Base-by-base conservation (phyloP, 2,888 invertebrate genomes). In the Stenchaetothrips biformis region DNA sequence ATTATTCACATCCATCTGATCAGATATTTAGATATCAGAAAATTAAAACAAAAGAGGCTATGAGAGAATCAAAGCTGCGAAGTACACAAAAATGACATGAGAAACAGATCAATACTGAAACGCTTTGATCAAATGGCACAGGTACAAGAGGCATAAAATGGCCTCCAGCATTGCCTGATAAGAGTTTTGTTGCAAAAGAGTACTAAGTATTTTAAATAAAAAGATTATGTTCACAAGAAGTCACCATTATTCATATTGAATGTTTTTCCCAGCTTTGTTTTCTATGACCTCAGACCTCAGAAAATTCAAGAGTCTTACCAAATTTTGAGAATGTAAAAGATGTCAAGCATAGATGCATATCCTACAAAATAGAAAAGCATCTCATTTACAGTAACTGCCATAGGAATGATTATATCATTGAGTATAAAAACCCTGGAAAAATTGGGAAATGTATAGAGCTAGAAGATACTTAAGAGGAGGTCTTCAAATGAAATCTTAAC, bases 341-440 rank as follows among this genome's bases (percentile, higher is more conserved):
- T 37, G 37, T 37, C 37, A 37, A 37, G 37, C 37, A 37, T 4
- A 37, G 37, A 37, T 37, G 37, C 37, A n/a, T n/a, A n/a, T n/a
- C n/a, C n/a, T n/a, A n/a, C n/a, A 37, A 37, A 74, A 74, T 74
- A 74, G 67, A 74, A 4, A n/a, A 25, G 67, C 0, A 74, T 25
- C 25, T 25, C 11, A 74, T 11, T 74, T 25, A 74, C 67, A 21
- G 11, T 11, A 74, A 8, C 25, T 21, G 67, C 21, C 67, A 25
- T 21, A 74, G 67, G 67, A 74, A 74, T 74, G 67, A 74, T 74
- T 25, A 25, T 25, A 25, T 74, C 7, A 25, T 53, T 74, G n/a
- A 74, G 67, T 74, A 74, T 21, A 74, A 74, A 74, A 67, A 21
- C 67, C 67, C 67, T 67, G 67, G 21, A 67, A 74, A 74, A 21